Evolutionary conservation across 2,113 vertebrate genomes (phyloP).

Genomic region (Castor canadensis): DNA sequence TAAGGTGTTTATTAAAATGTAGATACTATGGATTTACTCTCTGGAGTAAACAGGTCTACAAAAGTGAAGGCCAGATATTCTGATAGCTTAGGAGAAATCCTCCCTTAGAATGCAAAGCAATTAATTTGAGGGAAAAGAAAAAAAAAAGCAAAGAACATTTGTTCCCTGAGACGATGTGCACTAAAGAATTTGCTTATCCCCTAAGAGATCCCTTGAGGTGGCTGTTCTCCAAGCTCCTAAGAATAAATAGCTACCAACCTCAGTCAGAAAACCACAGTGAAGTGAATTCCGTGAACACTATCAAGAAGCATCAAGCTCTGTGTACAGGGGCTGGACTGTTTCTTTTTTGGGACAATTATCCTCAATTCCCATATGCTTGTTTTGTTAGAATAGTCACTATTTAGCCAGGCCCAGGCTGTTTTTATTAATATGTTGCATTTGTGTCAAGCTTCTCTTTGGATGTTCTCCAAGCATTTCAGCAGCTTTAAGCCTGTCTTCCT

Average conservation of each 20-base stretch:
- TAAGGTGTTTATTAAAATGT: neutral
- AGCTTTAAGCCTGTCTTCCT: conserved; percentile 59
- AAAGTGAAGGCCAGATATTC: neutral
- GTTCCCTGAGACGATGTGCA: neutral
- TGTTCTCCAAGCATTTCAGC: conserved; percentile 47
- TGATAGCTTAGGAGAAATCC: neutral
- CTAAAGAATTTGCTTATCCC: neutral
- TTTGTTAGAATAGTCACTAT: conserved; percentile 47
- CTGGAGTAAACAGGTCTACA: neutral
- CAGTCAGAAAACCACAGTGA: neutral
- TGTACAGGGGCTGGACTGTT: neutral
- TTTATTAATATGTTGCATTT: conserved; percentile 43
- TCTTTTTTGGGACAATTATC: conserved; percentile 36
- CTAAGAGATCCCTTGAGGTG: neutral
- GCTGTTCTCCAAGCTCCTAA: neutral
- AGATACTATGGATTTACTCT: neutral
- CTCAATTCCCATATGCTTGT: conserved; percentile 33
- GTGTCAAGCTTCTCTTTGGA: conserved; percentile 60
- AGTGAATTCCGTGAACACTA: neutral
- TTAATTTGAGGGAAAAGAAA: neutral
- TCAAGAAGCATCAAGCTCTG: conserved; percentile 1
- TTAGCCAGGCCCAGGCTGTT: conserved; percentile 51
- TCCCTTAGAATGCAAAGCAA: neutral
- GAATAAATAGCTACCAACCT: conserved; percentile 41
- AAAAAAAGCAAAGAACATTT: neutral